A percentile compares a stretch with the other conserved stretches of the same genome.
These are phyloP conservation scores for Frankliniella fusca DNA, from an alignment of 2,888 invertebrate species.

Conservation along the genomic window DNA sequence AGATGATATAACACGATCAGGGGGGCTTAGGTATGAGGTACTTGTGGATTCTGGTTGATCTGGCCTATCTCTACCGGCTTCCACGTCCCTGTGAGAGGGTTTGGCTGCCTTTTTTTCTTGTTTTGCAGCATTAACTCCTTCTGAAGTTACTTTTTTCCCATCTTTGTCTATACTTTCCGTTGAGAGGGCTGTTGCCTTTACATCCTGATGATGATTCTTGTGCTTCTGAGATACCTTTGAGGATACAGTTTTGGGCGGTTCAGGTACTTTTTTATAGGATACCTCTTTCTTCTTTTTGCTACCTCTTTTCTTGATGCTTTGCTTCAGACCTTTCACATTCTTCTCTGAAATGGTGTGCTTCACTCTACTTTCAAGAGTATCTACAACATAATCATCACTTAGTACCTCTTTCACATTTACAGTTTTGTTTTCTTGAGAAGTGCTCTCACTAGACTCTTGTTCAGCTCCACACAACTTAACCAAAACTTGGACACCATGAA, in stretches of 20 bases:
- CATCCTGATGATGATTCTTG: too few species aligned
- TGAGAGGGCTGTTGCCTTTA: background rate
- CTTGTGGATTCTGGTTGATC: background rate
- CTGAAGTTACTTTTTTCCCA: background rate
- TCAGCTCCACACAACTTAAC: background rate
- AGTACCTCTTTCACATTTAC: background rate
- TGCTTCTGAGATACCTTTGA: background rate
- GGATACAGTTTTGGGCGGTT: background rate
- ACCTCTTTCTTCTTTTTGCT: background rate
- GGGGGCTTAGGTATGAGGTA: background rate
- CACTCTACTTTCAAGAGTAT: background rate
- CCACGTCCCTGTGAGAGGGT: background rate
- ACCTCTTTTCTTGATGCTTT: background rate
- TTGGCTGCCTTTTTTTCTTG: background rate
- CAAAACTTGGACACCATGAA: background rate
- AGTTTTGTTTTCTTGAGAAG: background rate
- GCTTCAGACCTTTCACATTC: too few species aligned
- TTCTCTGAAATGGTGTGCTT: too few species aligned
- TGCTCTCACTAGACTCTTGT: background rate
- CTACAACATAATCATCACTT: background rate
- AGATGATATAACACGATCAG: background rate
- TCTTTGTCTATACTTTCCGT: background rate
- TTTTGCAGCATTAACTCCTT: background rate
- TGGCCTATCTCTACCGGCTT: background rate
- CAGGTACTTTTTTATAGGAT: background rate